Percentiles rank a stretch among this genome's conserved stretches.
Conservation (phyloP, 2,888 invertebrate species). For the Drosophila meridiana region DNA sequence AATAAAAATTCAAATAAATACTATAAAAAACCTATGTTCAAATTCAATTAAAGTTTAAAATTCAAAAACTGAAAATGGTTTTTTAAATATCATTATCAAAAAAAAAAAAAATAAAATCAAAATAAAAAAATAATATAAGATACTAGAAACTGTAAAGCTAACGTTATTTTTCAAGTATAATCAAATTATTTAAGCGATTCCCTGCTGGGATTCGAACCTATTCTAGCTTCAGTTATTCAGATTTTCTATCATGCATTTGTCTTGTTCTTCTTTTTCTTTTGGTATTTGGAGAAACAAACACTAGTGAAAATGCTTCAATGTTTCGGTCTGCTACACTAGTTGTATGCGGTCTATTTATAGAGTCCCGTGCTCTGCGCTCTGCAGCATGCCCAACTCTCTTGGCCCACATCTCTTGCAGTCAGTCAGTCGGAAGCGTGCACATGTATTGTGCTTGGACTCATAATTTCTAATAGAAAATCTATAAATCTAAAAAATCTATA, state of each 20-base stretch:
- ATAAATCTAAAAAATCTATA: slow-evolving; percentile 56
- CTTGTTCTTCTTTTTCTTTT: not conserved
- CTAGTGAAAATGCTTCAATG: slow-evolving; percentile 21
- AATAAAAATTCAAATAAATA: slow-evolving; percentile 3
- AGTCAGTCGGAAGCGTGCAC: slow-evolving; percentile 53
- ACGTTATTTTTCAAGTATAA: not conserved
- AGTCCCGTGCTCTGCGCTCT: slow-evolving; percentile 21
- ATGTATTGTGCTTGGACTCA: slow-evolving; percentile 27
- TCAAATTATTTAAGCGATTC: no score
- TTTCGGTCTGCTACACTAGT: slow-evolving; percentile 56
- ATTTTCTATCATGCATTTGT: not conserved
- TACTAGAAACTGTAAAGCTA: not conserved
- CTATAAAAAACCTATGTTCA: not conserved
- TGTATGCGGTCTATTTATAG: slow-evolving; percentile 68
- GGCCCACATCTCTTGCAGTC: slow-evolving; percentile 44
- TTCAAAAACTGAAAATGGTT: not conserved
- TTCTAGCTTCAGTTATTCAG: not conserved
- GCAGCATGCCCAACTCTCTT: slow-evolving; percentile 39
- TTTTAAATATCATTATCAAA: no score
- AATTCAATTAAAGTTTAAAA: slow-evolving; percentile 6
- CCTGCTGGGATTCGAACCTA: not conserved
- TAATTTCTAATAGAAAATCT: slow-evolving; percentile 33
- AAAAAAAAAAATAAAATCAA: no score
- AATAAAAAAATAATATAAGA: no score
- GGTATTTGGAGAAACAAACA: slow-evolving; percentile 9